Evolutionary conservation across 2,113 vertebrate species (phyloP), one percentile per base, ranked within the genome.

Genomic region (Reinhardtius hippoglossoides): DNA sequence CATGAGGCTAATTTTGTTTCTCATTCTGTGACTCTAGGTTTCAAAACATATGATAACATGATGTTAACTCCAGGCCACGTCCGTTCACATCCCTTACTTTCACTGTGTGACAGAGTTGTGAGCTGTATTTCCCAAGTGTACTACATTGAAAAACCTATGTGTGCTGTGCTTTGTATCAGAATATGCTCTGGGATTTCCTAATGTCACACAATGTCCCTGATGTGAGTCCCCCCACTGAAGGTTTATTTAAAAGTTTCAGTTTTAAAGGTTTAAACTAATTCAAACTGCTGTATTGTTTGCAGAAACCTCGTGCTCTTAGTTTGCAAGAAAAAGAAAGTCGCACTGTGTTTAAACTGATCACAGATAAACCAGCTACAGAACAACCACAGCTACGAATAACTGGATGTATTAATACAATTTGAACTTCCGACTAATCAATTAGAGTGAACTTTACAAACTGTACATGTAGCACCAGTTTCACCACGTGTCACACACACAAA

Each of bases 401-500:
- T 1, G 50, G 0, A 67, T 16, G 42, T 13, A 63, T 66, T 60
- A 20, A 27, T 8, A 61, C 74, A 5, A 37, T 40, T 8, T 64
- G 16, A 31, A 66, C 46, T 67, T 72, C 48, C 24, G 67, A 24
- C 48, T 18, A 48, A 81, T 14, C 59, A 63, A 67, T 58, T 24
- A 48, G 76, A 71, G 40, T 42, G 48, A 81, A 67, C 31, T 35
- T 76, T 55, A 48, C 44, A 16, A 48, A 16, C 4, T 69, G 37
- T 57, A 26, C 59, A 60, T 60, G 67, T 65, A 67, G 64, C 85
- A 81, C 59, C 55, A 76, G 68, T 73, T 71, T 88, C 77, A 86
- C 78, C 70, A 86, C 44, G 44, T 48, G 50, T n/a, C 50, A 54
- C 81, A 87, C 59, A 80, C 82, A 85, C 80, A 78, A 31, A 67